Percentiles rank a stretch among this genome's conserved stretches.
These are phyloP conservation scores for Podarcis lilfordi DNA, from an alignment of 2,797 vertebrate genomes.

Conservation along the genomic window DNA sequence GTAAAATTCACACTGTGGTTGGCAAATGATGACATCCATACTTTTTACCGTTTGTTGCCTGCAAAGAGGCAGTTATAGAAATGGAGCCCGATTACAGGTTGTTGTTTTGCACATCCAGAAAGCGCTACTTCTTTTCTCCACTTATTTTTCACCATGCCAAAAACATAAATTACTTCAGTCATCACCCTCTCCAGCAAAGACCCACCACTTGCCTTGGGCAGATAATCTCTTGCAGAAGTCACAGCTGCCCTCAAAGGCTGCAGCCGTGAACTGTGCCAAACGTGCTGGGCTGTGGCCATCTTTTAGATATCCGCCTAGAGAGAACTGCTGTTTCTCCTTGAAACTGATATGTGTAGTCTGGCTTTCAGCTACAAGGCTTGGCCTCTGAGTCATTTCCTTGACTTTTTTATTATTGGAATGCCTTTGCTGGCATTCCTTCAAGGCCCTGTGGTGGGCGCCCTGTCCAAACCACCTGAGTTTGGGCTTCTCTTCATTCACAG, in stretches of 20 bases:
- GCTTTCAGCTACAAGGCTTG: constrained; percentile 4
- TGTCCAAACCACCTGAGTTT: constrained; percentile 59
- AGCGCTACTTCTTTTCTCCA: neutral
- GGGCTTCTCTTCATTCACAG: constrained; percentile 25
- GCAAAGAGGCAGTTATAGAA: neutral
- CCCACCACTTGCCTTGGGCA: neutral
- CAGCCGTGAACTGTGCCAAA: neutral
- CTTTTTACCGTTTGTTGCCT: neutral
- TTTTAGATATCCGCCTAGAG: neutral
- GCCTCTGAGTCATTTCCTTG: constrained; percentile 23
- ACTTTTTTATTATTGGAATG: constrained; percentile 21
- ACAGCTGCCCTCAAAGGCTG: neutral
- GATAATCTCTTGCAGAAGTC: constrained; percentile 5
- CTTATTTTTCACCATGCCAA: neutral
- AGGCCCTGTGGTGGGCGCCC: neutral
- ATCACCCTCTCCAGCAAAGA: neutral
- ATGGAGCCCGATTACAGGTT: neutral
- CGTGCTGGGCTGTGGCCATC: constrained; percentile 1
- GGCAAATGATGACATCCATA: no score
- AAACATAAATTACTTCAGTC: neutral
- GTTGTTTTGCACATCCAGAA: neutral
- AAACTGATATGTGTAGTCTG: constrained; percentile 12
- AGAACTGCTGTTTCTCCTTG: constrained; percentile 16
- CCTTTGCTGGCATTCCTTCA: constrained; percentile 23
- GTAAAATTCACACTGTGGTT: neutral